These are phyloP conservation scores for Calliopum simillimum DNA, from an alignment of 2,888 invertebrate species.

Conservation along the genomic window DNA sequence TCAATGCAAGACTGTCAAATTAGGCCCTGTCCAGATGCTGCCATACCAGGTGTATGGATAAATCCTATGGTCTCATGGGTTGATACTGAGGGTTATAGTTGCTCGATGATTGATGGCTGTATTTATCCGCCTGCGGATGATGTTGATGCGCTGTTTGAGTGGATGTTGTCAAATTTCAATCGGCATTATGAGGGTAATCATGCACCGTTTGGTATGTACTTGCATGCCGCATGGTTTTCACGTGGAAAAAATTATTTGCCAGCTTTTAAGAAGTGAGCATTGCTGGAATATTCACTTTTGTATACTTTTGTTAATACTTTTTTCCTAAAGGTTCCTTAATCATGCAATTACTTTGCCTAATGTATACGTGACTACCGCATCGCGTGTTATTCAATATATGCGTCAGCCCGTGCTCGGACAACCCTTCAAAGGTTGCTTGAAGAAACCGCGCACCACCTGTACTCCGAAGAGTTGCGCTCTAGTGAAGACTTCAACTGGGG, in stretches of 20 bases:
- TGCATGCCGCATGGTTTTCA: slow-evolving; percentile 76
- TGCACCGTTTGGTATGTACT: slow-evolving; percentile 76
- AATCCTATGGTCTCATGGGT: slow-evolving; percentile 72
- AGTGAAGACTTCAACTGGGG: slow-evolving; percentile 55
- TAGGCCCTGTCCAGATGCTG: slow-evolving; percentile 69
- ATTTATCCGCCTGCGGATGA: slow-evolving; percentile 67
- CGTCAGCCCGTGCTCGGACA: slow-evolving; percentile 58
- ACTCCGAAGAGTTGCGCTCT: slow-evolving; percentile 57
- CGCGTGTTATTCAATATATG: slow-evolving; percentile 60
- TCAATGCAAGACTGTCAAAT: slow-evolving; percentile 71
- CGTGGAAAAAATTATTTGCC: slow-evolving; percentile 67
- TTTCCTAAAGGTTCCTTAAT: slow-evolving; percentile 69
- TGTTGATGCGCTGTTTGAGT: slow-evolving; percentile 69
- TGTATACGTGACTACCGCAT: slow-evolving; percentile 70
- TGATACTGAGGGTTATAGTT: slow-evolving; percentile 67
- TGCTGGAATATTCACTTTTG: not conserved
- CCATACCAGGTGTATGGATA: slow-evolving; percentile 72
- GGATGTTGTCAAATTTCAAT: slow-evolving; percentile 74
- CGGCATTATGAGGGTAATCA: slow-evolving; percentile 74
- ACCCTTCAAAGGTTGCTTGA: slow-evolving; percentile 59
- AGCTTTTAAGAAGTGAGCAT: slow-evolving; percentile 67
- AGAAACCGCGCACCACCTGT: slow-evolving; percentile 53
- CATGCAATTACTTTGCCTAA: slow-evolving; percentile 70
- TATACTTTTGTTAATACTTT: not conserved
- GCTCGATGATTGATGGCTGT: slow-evolving; percentile 73